phyloP scores from a whole-genome alignment of 2,113 vertebrate genomes.

The Cyprinodon brontotheroides region DNA sequence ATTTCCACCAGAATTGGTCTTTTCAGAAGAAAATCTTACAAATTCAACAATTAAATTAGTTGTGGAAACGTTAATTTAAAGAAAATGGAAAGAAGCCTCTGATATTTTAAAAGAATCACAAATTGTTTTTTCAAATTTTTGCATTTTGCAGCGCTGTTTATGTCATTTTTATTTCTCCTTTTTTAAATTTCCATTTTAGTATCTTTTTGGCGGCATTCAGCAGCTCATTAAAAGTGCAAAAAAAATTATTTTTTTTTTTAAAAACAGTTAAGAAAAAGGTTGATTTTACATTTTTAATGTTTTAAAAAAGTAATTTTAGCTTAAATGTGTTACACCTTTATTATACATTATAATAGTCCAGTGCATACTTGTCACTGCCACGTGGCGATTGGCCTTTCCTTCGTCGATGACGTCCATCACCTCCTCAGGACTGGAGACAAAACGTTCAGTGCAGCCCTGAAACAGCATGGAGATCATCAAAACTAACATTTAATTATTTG shows the following conservation, averaged over 20 bases:
- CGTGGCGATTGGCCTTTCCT: conserved; percentile 93
- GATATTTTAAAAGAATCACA: no score
- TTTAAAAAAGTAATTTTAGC: not conserved
- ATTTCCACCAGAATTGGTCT: no score
- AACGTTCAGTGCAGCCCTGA: conserved; percentile 95
- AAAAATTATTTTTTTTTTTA: not conserved
- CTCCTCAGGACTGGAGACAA: conserved; percentile 94
- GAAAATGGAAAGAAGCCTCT: no score
- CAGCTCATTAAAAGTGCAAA: not conserved
- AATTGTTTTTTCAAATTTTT: no score
- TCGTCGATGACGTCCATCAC: conserved; percentile 97
- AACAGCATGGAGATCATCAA: not conserved
- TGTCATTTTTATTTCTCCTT: not conserved
- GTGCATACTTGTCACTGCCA: conserved; percentile 90
- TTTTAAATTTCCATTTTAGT: not conserved
- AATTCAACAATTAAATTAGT: no score
- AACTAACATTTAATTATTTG: not conserved
- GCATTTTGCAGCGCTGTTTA: no score
- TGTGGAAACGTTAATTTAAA: no score
- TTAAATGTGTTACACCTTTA: not conserved
- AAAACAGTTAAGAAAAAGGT: no score
- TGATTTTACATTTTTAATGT: not conserved
- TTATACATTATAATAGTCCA: not conserved
- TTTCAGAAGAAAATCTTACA: no score
- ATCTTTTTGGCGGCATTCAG: not conserved